Base-by-base conservation (phyloP, 1,140 invertebrate species). In the Drosophila tropicalis region DNA sequence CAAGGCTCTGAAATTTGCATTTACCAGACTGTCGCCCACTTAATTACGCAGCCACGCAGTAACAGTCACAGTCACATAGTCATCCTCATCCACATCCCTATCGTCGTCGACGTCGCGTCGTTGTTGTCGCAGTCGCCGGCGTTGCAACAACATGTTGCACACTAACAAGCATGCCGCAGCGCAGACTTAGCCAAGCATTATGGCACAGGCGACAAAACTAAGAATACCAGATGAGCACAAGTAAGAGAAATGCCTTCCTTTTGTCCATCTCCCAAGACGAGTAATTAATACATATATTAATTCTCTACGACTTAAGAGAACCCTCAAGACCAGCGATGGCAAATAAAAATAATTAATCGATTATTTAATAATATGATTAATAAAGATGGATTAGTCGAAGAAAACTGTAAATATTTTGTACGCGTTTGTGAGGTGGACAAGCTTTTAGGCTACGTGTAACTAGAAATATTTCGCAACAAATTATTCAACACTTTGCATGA, bases 391-490 rank as follows among this genome's bases (percentile, higher is more conserved):
- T 22, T 22, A 22, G 3, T 22, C 3, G 22, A 22, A 22, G 22
- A 22, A 22, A 22, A 22, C n/a, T n/a, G n/a, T n/a, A n/a, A n/a
- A n/a, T n/a, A n/a, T n/a, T n/a, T 0, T 3, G 4, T 75, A 68
- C 74, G 47, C 10, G 6, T 69, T 76, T 58, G 83, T 62, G 7
- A 3, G 82, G 83, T 86, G 79, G 29, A 32, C 9, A 61, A n/a
- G 55, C 54, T 54, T 67, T 68, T 63, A 65, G 58, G 66, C 75
- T 69, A 67, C 73, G 62, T 69, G 79, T 65, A 74, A 73, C 83
- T 80, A 79, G 83, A 87, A 87, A 83, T 83, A 87, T 87, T 87
- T 87, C 83, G 76, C 84, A 87, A 87, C 83, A 87, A 87, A 87
- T 87, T 87, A 87, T 87, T 87, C 83, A 86, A 86, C 83, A 86